Evolutionary conservation across 2,888 invertebrate species (phyloP).

Genomic region (Syrphus vitripennis): DNA sequence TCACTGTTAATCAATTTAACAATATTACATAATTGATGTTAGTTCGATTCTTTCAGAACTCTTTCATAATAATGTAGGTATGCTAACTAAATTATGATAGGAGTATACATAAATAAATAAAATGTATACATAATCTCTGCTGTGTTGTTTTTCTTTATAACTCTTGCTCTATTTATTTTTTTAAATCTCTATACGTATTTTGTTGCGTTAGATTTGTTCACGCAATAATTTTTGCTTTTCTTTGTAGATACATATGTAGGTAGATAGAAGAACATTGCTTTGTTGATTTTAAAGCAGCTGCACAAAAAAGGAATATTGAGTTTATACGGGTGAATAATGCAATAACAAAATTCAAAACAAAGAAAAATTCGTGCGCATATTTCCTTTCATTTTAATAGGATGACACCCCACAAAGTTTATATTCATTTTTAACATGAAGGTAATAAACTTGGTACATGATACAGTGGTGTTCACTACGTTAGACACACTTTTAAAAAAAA

Average conservation of each 20-base stretch:
- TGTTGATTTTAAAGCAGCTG: constrained; percentile 37
- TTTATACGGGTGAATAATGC: constrained; percentile 31
- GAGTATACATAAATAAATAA: too few species aligned
- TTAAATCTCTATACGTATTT: constrained; percentile 10
- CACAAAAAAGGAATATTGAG: constrained; percentile 15
- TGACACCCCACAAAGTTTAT: constrained; percentile 35
- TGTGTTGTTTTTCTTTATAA: neutral
- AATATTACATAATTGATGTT: neutral
- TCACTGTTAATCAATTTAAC: neutral
- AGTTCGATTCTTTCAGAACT: neutral
- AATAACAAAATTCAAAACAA: constrained; percentile 39
- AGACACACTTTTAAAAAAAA: neutral
- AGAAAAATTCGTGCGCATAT: constrained; percentile 29
- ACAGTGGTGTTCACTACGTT: neutral
- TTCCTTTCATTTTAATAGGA: constrained; percentile 38
- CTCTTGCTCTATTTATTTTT: constrained; percentile 33
- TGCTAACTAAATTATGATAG: too few species aligned
- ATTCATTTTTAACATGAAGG: neutral
- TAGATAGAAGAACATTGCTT: neutral
- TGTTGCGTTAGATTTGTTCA: constrained; percentile 55
- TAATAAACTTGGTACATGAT: neutral
- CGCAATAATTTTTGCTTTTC: constrained; percentile 35
- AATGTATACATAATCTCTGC: neutral
- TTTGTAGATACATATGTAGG: neutral
- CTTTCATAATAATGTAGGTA: too few species aligned